Evolutionary conservation across 2,888 invertebrate genomes (phyloP), one percentile per base, ranked within the genome.

Genomic region (Adelognathus sp.): DNA sequence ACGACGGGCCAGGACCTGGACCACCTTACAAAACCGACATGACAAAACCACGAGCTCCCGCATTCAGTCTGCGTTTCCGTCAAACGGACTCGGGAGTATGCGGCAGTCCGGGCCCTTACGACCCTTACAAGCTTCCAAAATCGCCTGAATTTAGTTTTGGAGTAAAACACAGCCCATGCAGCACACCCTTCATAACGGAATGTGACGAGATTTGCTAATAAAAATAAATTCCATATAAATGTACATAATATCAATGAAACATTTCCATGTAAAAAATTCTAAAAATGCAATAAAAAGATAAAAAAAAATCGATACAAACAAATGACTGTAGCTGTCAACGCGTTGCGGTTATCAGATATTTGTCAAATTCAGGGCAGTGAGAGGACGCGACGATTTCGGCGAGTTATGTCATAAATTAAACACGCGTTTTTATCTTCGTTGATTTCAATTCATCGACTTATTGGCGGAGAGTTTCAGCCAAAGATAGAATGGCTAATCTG

Each of bases 91-190:
- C 84, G 52, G 86, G 91, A 11, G 91, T 91, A 1, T 93, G 93
- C 0, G 92, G 91, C 2, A 92, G 93, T 79, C 89, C 92, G 76
- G 93, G 93, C 85, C 93, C 93, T 2, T 93, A 93, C 86, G 90
- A 92, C 83, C 88, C 88, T 7, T 92, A 92, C 81, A 90, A 87
- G 21, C 86, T 88, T 0, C 92, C 92, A 90, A 92, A 92, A 71
- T 91, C 92, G 7, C 93, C 93, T 64, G 90, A 93, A 2, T 95
- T 92, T 85, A 94, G 94, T 27, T 95, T 95, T 87, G 95, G 95
- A 50, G 90, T 92, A n/a, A 92, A 92, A 79, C 94, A 94, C 87
- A 92, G 90, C n/a, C 91, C 91, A 52, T 93, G 92, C 84, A 91
- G 92, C n/a, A 91, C 92, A 41, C 94, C 94, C 3, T 93, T 94